Percentiles rank a stretch among this genome's conserved stretches.
Conservation (phyloP, 2,113 vertebrate species). For the Ctenodactylus gundi region DNA sequence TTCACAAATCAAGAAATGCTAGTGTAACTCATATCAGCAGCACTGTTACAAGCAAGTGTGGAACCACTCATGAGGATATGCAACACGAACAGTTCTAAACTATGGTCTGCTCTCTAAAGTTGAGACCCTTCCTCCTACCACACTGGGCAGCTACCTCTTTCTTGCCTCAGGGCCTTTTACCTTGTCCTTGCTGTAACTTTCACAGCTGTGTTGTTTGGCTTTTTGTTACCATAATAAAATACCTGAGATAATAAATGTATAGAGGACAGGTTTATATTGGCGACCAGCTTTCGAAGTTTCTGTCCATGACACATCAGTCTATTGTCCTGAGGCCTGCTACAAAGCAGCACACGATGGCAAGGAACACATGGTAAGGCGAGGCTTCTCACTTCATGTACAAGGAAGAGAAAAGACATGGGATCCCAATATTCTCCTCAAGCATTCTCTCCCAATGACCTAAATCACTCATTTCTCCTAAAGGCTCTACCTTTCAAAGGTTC, state of each 20-base stretch:
- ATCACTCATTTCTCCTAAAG: not conserved
- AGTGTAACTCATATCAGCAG: not conserved
- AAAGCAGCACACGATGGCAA: not conserved
- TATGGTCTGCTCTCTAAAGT: too few species aligned
- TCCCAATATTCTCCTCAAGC: not conserved
- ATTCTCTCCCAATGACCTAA: not conserved
- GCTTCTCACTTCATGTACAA: not conserved
- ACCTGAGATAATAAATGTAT: not conserved
- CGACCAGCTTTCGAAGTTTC: not conserved
- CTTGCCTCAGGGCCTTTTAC: not conserved
- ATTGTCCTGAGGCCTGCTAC: not conserved
- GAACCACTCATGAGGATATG: not conserved
- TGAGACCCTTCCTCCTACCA: not conserved
- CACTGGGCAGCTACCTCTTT: not conserved
- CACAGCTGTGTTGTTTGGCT: not conserved
- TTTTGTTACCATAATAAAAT: not conserved
- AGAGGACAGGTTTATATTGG: too few species aligned
- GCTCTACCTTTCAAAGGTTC: not conserved
- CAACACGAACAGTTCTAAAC: not conserved
- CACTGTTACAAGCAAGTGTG: not conserved
- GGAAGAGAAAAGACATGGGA: not conserved
- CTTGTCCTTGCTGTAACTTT: not conserved
- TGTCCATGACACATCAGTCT: not conserved
- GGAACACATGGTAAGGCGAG: not conserved
- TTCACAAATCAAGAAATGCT: not conserved